phyloP scores from a whole-genome alignment of 2,113 vertebrate genomes.

The Psammodynastes pulverulentus region DNA sequence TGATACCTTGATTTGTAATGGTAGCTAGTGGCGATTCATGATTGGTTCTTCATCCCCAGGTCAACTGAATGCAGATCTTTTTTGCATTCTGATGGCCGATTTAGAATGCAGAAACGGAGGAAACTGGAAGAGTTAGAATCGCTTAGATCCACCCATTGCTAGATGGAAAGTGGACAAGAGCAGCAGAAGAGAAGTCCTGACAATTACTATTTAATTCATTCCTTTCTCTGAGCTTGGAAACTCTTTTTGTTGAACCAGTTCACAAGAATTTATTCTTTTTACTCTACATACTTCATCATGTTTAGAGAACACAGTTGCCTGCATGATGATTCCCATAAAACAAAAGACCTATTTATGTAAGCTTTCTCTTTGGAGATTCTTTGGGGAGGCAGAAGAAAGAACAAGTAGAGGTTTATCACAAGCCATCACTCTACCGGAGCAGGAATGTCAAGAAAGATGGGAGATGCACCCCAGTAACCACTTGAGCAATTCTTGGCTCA shows the following conservation, averaged over 20 bases:
- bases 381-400: not conserved
- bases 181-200: not conserved
- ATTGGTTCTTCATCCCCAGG: not conserved
- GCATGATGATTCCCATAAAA: not conserved
- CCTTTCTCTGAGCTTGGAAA: not conserved
- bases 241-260: not conserved
- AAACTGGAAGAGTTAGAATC: not conserved
- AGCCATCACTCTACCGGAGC: not conserved
- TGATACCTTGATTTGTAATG: not conserved
- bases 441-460: not conserved
- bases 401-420: not conserved
- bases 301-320: not conserved
- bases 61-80: not conserved
- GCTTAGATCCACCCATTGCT: not conserved
- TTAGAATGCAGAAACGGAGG: not conserved
- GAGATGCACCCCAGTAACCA: not conserved
- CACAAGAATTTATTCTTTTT: not conserved
- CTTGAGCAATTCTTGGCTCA: not conserved
- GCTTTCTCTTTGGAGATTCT: not conserved
- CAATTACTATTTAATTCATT: not conserved
- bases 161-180: not conserved
- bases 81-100: not conserved
- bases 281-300: not conserved
- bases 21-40: not conserved
- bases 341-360: not conserved